Evolutionary conservation across 2,797 vertebrate genomes (phyloP), one percentile per base, ranked within the genome.

Genomic region (Chrosomus eos): DNA sequence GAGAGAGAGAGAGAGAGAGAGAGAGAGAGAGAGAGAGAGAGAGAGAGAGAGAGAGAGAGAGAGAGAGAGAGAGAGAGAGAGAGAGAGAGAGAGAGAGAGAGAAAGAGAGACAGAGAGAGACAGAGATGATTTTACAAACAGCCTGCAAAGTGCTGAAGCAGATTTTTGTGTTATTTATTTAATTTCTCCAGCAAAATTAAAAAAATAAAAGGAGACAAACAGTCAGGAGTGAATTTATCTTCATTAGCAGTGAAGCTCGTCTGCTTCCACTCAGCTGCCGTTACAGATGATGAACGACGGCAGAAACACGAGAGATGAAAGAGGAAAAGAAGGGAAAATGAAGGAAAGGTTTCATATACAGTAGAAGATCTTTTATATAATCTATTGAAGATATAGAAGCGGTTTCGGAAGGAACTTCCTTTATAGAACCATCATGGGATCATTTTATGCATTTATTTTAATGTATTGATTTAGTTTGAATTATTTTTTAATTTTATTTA

Each of bases 61-160:
- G 90, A 90, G 89, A 81, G 3, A 38, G 81, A 88, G 93, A 93
- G 93, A 87, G 90, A 90, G 89, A 81, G 3, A 38, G 81, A 88
- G 93, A 93, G 93, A 87, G 90, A 90, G 89, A 81, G 3, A 38
- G 81, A 88, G 93, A 93, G 93, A 87, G 90, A 90, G 89, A 81
- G 3, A 38, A 80, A 88, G 93, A 93, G 93, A 87, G 90, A 93
- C 93, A 92, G 90, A 90, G 89, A 81, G 3, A 38, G 81, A 88
- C 92, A 93, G 93, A 87, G 91, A 93, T 91, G 92, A 93, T 90
- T 91, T 93, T 93, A 93, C 93, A 93, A 81, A 81, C 90, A 87
- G 85, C 77, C 81, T 60, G 89, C 78, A 85, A 48, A 71, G 67
- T 67, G 75, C 82, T 64, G 81, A 58, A 75, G 53, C 48, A 23